Percentiles rank a stretch among this genome's conserved stretches.
These are phyloP conservation scores for Cosmorhoe ocellata DNA, from an alignment of 2,888 invertebrate genomes.

Conservation along the genomic window DNA sequence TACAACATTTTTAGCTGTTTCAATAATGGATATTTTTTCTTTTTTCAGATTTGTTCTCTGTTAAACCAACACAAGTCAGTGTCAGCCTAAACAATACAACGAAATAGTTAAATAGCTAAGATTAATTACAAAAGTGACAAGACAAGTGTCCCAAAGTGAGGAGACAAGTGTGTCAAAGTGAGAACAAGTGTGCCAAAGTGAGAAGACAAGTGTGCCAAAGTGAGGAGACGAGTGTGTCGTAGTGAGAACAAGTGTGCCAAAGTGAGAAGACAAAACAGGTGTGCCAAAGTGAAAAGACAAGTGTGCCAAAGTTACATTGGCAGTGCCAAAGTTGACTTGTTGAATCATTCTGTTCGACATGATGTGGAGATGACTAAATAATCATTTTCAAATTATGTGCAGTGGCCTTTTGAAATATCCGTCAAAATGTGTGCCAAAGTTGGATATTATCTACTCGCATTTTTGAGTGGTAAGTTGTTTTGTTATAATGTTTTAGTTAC, in stretches of 20 bases:
- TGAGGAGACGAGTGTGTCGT: background rate
- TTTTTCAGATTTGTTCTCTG: slow-evolving; percentile 12
- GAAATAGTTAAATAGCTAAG: slow-evolving; percentile 21
- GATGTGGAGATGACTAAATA: slow-evolving; percentile 61
- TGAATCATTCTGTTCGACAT: slow-evolving; percentile 33
- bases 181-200: slow-evolving; percentile 24
- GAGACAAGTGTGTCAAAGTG: slow-evolving; percentile 8
- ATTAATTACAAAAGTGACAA: slow-evolving; percentile 26
- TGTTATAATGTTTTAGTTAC: too few species aligned
- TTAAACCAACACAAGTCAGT: background rate
- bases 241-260: slow-evolving; percentile 31
- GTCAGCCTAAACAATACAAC: background rate
- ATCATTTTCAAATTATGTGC: slow-evolving; percentile 42
- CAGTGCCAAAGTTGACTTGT: slow-evolving; percentile 13
- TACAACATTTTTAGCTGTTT: too few species aligned
- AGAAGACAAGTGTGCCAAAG: slow-evolving; percentile 30
- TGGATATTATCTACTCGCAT: slow-evolving; percentile 48
- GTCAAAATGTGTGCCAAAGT: slow-evolving; percentile 69
- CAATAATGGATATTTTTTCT: slow-evolving; percentile 1
- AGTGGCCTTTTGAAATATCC: slow-evolving; percentile 53
- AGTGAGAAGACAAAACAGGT: slow-evolving; percentile 5
- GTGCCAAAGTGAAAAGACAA: slow-evolving; percentile 22
- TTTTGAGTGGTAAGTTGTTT: slow-evolving; percentile 62
- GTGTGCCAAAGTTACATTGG: slow-evolving; percentile 25
- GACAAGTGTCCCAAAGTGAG: slow-evolving; percentile 23